Base-by-base conservation (phyloP, 92 coral and sea anemone species). In the Nematostella vectensis region DNA sequence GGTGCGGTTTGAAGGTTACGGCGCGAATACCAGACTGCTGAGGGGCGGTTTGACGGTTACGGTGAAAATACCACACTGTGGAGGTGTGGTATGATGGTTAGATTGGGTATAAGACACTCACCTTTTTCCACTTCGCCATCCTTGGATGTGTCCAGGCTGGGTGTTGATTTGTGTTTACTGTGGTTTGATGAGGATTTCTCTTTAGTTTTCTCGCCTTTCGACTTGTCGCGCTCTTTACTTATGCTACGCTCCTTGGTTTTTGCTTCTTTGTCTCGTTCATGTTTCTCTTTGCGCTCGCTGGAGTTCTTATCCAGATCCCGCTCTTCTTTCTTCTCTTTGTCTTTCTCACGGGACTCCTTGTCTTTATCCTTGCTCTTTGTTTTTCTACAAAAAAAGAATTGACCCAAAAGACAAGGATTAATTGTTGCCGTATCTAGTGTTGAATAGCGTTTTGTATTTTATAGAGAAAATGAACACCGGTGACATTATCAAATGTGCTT, bases 201-300 rank as follows among this genome's bases (percentile, higher is more conserved):
- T 68, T 74, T 82, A 28, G 58, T 73, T 53, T 79, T 79, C 11
- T 73, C 87, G 29, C 54, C 79, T 31, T 55, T 75, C 43, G 74
- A 82, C 44, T 71, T 73, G 38, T 82, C 94, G 21, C 47, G 67
- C 54, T 88, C 96, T 55, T 72, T 82, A 39, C 96, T 87, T 50
- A 67, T 87, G 50, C 96, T 87, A 71, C 94, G 77, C 18, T 89
- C 96, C 31, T 86, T 85, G 43, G 80, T 84, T 58, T 85, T 82
- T 15, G 56, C 85, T 50, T 82, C 77, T 65, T 75, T 78, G n/a
- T 72, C 74, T 50, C 71, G 80, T 25, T 79, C 73, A 52, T 83
- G 73, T 59, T 75, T 80, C 27, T 66, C 74, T 18, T 64, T 70
- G 16, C 75, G 71, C 23, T 45, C 51, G 23, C 27, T 67, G 31